Conservation (phyloP, 37 sponge, comb jelly and placozoan genomes). For the Eunapius fragilis region DNA sequence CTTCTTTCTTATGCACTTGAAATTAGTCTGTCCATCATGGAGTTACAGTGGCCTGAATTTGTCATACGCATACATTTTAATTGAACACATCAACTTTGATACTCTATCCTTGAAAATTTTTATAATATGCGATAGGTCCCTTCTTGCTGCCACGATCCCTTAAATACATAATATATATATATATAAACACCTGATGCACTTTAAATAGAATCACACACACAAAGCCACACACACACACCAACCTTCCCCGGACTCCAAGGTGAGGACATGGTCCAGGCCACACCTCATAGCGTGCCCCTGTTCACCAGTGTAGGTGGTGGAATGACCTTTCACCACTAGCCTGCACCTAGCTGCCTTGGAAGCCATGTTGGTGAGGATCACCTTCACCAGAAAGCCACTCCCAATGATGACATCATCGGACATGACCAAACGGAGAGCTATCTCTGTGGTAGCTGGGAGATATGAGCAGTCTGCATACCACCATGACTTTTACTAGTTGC, state of each 20-base stretch:
- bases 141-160: too few species aligned
- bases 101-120: too few species aligned
- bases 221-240: not conserved
- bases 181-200: not conserved
- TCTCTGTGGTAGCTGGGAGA: conserved; percentile 9
- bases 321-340: not conserved
- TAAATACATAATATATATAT: too few species aligned
- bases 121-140: too few species aligned
- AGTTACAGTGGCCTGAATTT: too few species aligned
- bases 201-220: not conserved
- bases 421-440: conserved; percentile 22
- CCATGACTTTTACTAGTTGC: too few species aligned
- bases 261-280: not conserved
- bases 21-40: too few species aligned
- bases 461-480: not conserved
- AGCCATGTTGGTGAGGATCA: conserved; percentile 39
- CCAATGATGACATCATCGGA: conserved; percentile 39
- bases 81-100: too few species aligned
- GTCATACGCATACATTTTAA: too few species aligned
- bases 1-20: too few species aligned
- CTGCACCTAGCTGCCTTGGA: not conserved
- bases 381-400: conserved; percentile 23
- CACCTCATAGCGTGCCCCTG: not conserved
- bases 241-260: not conserved
- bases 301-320: not conserved